Evolutionary conservation across 2,113 vertebrate species (phyloP).

Genomic region (Opisthocomus hoazin): DNA sequence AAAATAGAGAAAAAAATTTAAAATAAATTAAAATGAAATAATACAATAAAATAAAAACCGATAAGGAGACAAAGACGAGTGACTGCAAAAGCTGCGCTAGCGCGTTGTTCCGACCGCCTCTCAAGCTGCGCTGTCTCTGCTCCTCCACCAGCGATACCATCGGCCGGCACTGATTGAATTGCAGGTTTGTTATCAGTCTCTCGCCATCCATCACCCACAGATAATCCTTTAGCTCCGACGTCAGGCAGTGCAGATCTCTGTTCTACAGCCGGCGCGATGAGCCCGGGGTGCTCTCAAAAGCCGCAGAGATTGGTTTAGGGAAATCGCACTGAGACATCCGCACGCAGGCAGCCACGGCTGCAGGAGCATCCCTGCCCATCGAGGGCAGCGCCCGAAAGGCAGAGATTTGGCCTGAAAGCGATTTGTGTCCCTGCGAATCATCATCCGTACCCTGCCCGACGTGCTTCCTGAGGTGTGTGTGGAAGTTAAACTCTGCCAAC

Average conservation of each 20-base stretch:
- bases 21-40: neutral
- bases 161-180: constrained; percentile 6
- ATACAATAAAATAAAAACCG: neutral
- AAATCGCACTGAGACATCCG: neutral
- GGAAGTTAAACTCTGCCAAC: neutral
- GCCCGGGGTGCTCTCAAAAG: neutral
- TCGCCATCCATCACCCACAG: neutral
- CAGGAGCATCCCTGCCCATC: neutral
- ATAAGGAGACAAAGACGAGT: neutral
- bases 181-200: constrained; percentile 18
- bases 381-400: rapidly evolving
- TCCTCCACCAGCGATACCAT: neutral
- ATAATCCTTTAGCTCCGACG: constrained; percentile 6
- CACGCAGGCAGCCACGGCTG: rapidly evolving
- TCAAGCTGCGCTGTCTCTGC: neutral
- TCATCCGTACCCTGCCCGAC: rapidly evolving
- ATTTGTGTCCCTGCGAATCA: neutral
- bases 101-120: neutral
- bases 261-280: neutral
- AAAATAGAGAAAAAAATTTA: neutral
- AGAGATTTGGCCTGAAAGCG: neutral
- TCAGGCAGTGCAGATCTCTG: neutral
- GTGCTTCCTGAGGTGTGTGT: rapidly evolving
- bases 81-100: neutral
- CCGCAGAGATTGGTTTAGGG: neutral